Evolutionary conservation across 2,888 invertebrate genomes (phyloP), one percentile per base, ranked within the genome.

Genomic region (Girardia tigrina): DNA sequence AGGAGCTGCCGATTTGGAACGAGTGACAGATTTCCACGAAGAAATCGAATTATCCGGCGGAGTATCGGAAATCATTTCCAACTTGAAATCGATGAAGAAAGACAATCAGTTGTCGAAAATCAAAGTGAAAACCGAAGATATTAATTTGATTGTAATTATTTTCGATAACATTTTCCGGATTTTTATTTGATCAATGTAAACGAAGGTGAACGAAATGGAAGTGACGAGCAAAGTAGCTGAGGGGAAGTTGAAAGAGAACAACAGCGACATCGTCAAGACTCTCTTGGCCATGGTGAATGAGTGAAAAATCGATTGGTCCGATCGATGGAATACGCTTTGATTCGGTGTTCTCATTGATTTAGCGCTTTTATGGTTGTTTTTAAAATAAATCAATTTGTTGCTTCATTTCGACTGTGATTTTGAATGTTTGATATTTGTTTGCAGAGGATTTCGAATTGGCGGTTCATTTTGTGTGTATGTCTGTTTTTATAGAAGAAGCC

Each of bases 1-100:
- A 73, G 73, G 73, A 12, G 73, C 73, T 70, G 73, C 73, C 12
- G 73, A 73, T 73, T 23, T 73, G n/a, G 73, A 73, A 36, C 16
- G 26, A 73, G 73, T 73, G 14, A 73, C 73, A 36, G 73, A 73
- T 73, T 29, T 29, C 20, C 28, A 26, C 14, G 73, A 73, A 26
- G 73, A 73, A 73, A 20, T 26, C 12, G 73, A 73, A 12, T 12
- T 73, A 16, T 20, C 36, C 16, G 36, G 29, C 16, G 73, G 36
- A 29, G 73, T 56, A 20, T 4, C 73, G n/a, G 27, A 71, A 26
- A 71, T 71, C 20, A 29, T 29, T 71, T 16, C 12, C n/a, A 29
- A 26, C n/a, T 20, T 29, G 2, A 28, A 28, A 26, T 28, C 29
- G 6, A 42, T 36, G 29, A 26, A 36, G 42, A 28, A 73, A 73